Percentiles rank a stretch among this genome's conserved stretches.
These are phyloP conservation scores for Ariopsis seemanni DNA, from an alignment of 2,113 vertebrate genomes.

Conservation along the genomic window DNA sequence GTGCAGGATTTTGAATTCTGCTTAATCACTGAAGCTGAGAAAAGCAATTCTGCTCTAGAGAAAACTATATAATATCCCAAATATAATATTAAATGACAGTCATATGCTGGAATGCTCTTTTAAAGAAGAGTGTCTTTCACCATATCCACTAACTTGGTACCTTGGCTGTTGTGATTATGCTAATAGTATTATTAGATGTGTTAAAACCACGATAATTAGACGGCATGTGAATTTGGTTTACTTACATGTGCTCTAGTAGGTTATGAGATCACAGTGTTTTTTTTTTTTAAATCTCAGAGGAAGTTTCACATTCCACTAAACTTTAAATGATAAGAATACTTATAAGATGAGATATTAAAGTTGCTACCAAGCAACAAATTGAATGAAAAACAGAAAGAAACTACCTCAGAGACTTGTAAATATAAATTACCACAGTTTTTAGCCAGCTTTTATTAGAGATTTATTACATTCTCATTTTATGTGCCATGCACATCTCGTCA, in stretches of 20 bases:
- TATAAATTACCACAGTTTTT: slow-evolving; percentile 1
- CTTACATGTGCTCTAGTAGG: neutral
- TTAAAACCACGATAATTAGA: neutral
- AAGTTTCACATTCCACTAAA: slow-evolving; percentile 9
- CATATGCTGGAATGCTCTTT: neutral
- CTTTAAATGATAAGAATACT: slow-evolving; percentile 16
- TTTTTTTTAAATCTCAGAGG: neutral
- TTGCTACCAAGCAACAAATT: slow-evolving; percentile 3
- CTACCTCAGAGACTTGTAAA: neutral
- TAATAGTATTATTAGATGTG: neutral
- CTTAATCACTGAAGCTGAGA: neutral
- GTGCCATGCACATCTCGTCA: neutral
- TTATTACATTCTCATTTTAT: slow-evolving; percentile 8
- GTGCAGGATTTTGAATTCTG: neutral
- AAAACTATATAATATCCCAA: neutral
- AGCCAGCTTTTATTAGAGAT: slow-evolving; percentile 4
- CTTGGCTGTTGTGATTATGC: neutral
- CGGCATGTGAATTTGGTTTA: neutral
- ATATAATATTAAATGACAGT: neutral
- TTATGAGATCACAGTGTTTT: neutral
- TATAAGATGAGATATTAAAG: neutral
- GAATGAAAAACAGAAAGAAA: neutral
- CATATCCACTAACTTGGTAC: neutral
- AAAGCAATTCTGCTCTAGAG: neutral
- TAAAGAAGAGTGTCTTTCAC: neutral